Percentiles rank a stretch among this genome's conserved stretches.
phyloP scores from a whole-genome alignment of 2,888 invertebrate genomes.

The Tetragonula carbonaria region DNA sequence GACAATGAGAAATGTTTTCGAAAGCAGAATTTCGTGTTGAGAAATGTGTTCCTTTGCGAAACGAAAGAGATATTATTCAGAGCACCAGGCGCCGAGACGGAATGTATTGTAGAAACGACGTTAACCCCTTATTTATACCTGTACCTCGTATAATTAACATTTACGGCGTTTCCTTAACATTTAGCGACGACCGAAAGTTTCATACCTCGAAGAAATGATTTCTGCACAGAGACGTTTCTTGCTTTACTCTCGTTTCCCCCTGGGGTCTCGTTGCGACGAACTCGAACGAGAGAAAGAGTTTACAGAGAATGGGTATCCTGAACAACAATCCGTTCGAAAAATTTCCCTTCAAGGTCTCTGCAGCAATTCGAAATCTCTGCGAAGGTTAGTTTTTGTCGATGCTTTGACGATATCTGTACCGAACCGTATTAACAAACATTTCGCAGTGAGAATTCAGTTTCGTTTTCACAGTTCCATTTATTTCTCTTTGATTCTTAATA shows the following conservation, averaged over 20 bases:
- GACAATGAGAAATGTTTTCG: conserved; percentile 11
- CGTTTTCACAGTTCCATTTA: too few species aligned
- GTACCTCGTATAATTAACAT: conserved; percentile 55
- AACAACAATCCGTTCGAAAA: conserved; percentile 12
- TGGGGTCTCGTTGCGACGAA: conserved; percentile 43
- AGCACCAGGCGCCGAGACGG: background rate
- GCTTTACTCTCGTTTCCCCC: conserved; percentile 15
- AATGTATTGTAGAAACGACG: conserved; percentile 29
- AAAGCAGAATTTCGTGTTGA: conserved; percentile 3
- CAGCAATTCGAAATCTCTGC: background rate
- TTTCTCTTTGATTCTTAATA: too few species aligned
- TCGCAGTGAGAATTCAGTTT: background rate
- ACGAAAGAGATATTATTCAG: conserved; percentile 42
- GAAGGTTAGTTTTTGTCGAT: conserved; percentile 3
- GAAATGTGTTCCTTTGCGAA: conserved; percentile 11
- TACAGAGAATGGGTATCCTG: background rate
- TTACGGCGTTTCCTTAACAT: conserved; percentile 42
- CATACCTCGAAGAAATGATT: conserved; percentile 32
- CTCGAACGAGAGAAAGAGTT: conserved; percentile 41
- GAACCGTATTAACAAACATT: background rate
- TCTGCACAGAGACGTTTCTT: conserved; percentile 14
- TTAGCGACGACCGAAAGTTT: conserved; percentile 20
- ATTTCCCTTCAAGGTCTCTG: conserved; percentile 25
- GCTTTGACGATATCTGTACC: background rate
- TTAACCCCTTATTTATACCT: conserved; percentile 64